A percentile compares a stretch with the other conserved stretches of the same genome.
phyloP scores from a whole-genome alignment of 2,888 invertebrate species.

The Ectobius pallidus region DNA sequence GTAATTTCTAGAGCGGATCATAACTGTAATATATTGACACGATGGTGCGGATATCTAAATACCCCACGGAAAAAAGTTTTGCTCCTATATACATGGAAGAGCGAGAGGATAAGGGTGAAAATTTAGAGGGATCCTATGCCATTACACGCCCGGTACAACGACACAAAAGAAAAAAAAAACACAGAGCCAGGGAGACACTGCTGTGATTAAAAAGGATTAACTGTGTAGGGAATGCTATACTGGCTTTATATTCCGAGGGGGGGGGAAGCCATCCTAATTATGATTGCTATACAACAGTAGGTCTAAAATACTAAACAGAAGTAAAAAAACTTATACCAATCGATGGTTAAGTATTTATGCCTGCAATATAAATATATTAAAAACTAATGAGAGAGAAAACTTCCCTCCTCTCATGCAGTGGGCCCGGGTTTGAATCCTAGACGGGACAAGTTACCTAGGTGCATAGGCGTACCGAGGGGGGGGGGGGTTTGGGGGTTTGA shows the following conservation, averaged over 20 bases:
- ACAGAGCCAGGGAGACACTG: background rate
- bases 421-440: too few relatives aligned
- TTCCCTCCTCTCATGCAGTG: too few relatives aligned
- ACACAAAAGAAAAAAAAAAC: background rate
- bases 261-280: background rate
- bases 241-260: background rate
- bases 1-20: slow-evolving; percentile 28
- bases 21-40: slow-evolving; percentile 24
- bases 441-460: too few relatives aligned
- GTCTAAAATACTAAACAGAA: too few relatives aligned
- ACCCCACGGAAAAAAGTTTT: slow-evolving; percentile 1
- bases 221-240: background rate
- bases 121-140: slow-evolving; percentile 1
- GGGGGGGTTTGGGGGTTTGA: too few relatives aligned
- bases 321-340: too few relatives aligned
- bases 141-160: background rate
- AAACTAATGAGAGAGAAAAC: too few relatives aligned
- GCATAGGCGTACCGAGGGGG: too few relatives aligned
- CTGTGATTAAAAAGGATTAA: background rate
- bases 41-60: slow-evolving; percentile 13
- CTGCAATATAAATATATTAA: too few relatives aligned
- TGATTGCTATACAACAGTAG: too few relatives aligned
- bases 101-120: slow-evolving; percentile 3
- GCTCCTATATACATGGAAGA: background rate
- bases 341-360: too few relatives aligned